Conservation (phyloP, 2,113 vertebrate species). For the Colinus virginianus region DNA sequence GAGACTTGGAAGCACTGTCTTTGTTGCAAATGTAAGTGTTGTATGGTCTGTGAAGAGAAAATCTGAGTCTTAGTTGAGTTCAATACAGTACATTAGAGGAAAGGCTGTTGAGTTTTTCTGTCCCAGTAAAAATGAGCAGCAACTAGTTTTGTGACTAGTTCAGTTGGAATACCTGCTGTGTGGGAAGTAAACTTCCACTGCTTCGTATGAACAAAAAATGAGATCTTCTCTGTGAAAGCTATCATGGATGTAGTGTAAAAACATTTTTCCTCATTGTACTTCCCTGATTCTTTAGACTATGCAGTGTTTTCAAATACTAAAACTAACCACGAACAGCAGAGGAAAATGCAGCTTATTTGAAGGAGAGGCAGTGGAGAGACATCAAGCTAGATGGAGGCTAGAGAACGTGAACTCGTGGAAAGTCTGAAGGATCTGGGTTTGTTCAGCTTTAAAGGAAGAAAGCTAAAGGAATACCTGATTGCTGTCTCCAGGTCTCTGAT, state of each 20-base stretch:
- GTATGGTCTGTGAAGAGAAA: neutral
- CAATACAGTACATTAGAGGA: neutral
- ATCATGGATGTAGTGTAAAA: neutral
- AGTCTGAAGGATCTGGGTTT: neutral
- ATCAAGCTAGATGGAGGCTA: neutral
- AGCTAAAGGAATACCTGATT: neutral
- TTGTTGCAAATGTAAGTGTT: constrained; percentile 93
- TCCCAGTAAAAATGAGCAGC: neutral
- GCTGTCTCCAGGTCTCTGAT: neutral
- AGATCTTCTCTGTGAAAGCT: neutral
- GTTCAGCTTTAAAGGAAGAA: neutral
- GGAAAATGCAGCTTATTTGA: neutral
- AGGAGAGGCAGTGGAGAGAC: neutral
- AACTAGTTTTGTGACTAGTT: neutral
- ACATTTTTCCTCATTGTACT: neutral
- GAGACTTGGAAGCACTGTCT: constrained; percentile 93
- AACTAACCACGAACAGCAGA: neutral
- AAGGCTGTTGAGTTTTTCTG: neutral
- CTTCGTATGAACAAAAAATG: neutral
- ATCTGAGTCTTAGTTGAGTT: neutral
- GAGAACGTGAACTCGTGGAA: neutral
- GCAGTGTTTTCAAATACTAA: neutral
- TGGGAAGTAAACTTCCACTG: neutral
- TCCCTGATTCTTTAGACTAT: neutral
- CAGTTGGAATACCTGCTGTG: neutral